phyloP scores from a whole-genome alignment of 30 jellyfish, hydroid and myxozoan genomes.

The Catostylus mosaicus region DNA sequence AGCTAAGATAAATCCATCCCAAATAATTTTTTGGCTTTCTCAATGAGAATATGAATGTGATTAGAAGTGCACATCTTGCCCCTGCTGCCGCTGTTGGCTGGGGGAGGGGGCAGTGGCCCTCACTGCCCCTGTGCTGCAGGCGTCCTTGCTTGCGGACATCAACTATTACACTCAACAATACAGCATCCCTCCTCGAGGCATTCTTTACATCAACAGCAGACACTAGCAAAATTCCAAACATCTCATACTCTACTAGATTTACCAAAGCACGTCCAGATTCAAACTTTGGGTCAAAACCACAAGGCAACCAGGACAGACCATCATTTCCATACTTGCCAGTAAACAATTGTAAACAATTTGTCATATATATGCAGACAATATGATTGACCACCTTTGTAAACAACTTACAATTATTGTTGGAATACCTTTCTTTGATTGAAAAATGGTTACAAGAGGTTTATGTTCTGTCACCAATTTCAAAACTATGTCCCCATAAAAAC shows the following conservation, averaged over 20 bases:
- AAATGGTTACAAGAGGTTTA: conserved; percentile 59
- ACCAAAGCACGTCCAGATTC: conserved; percentile 76
- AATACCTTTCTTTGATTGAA: too few species aligned
- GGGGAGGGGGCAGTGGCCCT: too few species aligned
- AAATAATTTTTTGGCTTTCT: too few species aligned
- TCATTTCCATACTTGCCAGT: conserved; percentile 58
- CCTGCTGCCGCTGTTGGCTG: too few species aligned
- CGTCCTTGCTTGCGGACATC: conserved; percentile 55
- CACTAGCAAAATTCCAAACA: conserved; percentile 54
- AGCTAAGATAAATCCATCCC: too few species aligned
- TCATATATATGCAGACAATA: conserved; percentile 19
- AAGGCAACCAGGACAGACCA: conserved; percentile 73
- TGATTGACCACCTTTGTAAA: conserved; percentile 61
- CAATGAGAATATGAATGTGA: too few species aligned
- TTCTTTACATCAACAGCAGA: conserved; percentile 21
- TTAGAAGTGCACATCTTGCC: too few species aligned
- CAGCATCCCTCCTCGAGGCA: conserved; percentile 69
- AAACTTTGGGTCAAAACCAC: conserved; percentile 68
- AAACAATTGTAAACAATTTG: conserved; percentile 51
- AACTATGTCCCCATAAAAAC: conserved; percentile 60
- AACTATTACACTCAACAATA: conserved; percentile 60
- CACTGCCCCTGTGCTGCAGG: too few species aligned
- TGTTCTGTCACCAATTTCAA: conserved; percentile 64
- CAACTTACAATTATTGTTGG: conserved; percentile 73
- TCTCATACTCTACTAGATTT: conserved; percentile 52